Evolutionary conservation across 2,888 invertebrate genomes (phyloP), one percentile per base, ranked within the genome.

Genomic region (Camptogramma bilineatum): DNA sequence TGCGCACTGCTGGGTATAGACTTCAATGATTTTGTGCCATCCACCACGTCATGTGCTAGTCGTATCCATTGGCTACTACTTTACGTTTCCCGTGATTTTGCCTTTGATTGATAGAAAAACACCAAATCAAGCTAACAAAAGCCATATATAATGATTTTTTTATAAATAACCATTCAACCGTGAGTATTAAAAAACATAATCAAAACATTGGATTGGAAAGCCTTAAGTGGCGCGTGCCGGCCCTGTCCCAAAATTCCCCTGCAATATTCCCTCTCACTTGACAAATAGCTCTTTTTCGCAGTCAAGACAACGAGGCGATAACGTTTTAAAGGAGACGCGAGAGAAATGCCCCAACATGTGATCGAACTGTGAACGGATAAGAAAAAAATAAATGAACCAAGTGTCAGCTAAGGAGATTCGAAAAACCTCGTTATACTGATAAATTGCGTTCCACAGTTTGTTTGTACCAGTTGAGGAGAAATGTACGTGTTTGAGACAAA

Each of bases 361-460:
- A 91, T 89, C 85, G 87, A 86, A 85, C 79, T 81, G 83, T 82
- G 64, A 89, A 87, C 81, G 88, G 89, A 87, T 90, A 87, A 90
- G 88, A 88, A 87, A 90, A 88, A 89, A 87, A 90, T 87, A 90
- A 90, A 91, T 91, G 91, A 90, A 89, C 87, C 86, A 77, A 82
- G 84, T 84, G 90, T 87, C 90, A 88, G 89, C 85, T 81, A 87
- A 86, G 81, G 88, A 88, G 88, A 90, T 90, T 90, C 86, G 85
- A 84, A 85, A 88, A 88, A 87, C 85, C 87, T 91, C 91, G 85
- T 91, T 91, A 88, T 87, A 83, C 89, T 89, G 88, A 91, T 90
- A 90, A 90, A 91, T 89, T 87, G 86, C 82, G 80, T 72, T 79
- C 81, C 82, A 80, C 83, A 85, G 83, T 87, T 83, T 86, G 85